These are phyloP conservation scores for Cyaniris semiargus DNA, from an alignment of 2,888 invertebrate species.

Conservation along the genomic window DNA sequence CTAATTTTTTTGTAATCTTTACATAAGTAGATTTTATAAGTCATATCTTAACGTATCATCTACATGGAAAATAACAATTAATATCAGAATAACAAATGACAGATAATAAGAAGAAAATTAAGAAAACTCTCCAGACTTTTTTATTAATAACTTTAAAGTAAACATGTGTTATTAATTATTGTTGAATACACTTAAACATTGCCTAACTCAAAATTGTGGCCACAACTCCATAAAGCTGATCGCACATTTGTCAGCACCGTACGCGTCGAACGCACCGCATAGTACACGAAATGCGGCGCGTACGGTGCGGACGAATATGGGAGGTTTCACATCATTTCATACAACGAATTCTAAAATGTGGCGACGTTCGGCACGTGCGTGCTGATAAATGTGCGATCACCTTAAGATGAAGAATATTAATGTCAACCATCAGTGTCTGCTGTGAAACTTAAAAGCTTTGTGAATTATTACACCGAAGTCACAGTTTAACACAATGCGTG, in stretches of 20 bases:
- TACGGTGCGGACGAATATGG: too few species aligned
- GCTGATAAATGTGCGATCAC: too few species aligned
- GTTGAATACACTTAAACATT: conserved; percentile 9
- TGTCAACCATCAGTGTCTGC: neutral
- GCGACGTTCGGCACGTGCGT: too few species aligned
- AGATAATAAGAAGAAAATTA: neutral
- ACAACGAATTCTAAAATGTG: too few species aligned
- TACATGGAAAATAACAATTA: too few species aligned
- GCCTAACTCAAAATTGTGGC: conserved; percentile 8
- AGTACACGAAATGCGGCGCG: too few species aligned
- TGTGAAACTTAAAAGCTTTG: conserved; percentile 10
- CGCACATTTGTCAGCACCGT: too few species aligned
- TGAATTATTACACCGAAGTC: neutral
- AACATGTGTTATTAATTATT: neutral
- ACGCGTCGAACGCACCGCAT: too few species aligned
- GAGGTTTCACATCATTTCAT: too few species aligned
- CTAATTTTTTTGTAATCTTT: neutral
- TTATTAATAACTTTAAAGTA: neutral
- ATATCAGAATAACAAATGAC: too few species aligned
- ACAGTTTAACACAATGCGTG: neutral
- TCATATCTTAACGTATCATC: too few species aligned
- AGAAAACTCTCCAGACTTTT: neutral
- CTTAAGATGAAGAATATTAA: conserved; percentile 2
- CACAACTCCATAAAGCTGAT: neutral
- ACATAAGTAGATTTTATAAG: neutral